Percentiles rank a stretch among this genome's conserved stretches.
These are phyloP conservation scores for Eupleurogrammus muticus DNA, from an alignment of 2,797 vertebrate species.

Conservation along the genomic window DNA sequence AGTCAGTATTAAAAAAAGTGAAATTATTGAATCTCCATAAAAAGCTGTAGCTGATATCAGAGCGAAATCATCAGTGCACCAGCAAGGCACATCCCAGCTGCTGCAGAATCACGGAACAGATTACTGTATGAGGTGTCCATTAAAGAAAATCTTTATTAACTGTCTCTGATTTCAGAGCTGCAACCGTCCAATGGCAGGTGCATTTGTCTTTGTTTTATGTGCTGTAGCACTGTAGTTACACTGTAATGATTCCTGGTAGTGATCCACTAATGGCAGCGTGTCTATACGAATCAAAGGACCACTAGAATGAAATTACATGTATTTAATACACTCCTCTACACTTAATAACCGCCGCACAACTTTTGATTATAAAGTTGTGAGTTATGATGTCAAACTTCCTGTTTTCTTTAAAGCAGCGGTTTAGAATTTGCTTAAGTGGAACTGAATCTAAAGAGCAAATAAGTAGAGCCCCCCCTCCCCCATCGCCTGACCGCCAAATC, in stretches of 20 bases:
- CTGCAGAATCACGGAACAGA: constrained; percentile 5
- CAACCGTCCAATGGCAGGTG: not conserved
- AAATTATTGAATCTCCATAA: constrained; percentile 3
- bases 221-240: constrained; percentile 28
- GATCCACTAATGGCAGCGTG: constrained; percentile 51
- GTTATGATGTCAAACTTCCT: constrained; percentile 49
- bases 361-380: constrained; percentile 63
- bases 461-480: constrained; percentile 61
- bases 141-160: constrained; percentile 31
- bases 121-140: constrained; percentile 1
- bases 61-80: constrained; percentile 1
- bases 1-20: constrained; percentile 22
- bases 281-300: constrained; percentile 48
- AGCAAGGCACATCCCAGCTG: not conserved
- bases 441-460: constrained; percentile 68
- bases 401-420: constrained; percentile 58
- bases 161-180: constrained; percentile 31
- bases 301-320: constrained; percentile 57
- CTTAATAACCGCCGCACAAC: constrained; percentile 55
- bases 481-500: constrained; percentile 63
- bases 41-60: constrained; percentile 16
- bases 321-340: constrained; percentile 38
- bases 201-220: constrained; percentile 40
- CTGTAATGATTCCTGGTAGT: constrained; percentile 44
- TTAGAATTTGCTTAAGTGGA: constrained; percentile 61